Conservation (phyloP, 2,888 invertebrate species). For the Idaea straminata region DNA sequence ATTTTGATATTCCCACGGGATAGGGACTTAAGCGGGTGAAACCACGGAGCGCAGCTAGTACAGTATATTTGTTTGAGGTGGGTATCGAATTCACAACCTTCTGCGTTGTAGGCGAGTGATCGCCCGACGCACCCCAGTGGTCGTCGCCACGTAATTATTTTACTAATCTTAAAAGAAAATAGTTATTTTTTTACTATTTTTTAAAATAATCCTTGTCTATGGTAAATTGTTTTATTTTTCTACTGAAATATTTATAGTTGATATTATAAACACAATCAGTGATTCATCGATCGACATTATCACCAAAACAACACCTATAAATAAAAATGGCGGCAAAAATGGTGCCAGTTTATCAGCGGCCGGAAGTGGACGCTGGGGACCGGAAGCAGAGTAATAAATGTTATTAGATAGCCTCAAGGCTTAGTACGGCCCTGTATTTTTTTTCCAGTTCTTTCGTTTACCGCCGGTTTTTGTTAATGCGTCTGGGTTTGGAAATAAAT, state of each 20-base stretch:
- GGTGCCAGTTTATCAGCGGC: conserved; percentile 77
- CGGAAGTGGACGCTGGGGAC: conserved; percentile 79
- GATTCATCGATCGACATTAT: conserved; percentile 67
- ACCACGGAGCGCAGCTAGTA: too few relatives aligned
- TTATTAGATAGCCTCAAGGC: conserved; percentile 79
- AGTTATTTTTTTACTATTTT: too few relatives aligned
- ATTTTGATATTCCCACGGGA: too few relatives aligned
- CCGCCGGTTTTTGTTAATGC: conserved; percentile 74
- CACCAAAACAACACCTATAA: conserved; percentile 71
- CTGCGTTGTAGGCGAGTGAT: too few relatives aligned
- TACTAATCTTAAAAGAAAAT: too few relatives aligned
- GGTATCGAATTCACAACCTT: too few relatives aligned
- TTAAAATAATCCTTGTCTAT: too few relatives aligned
- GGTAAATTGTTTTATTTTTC: too few relatives aligned
- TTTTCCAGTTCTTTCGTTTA: conserved; percentile 66
- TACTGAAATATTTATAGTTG: conserved; percentile 40
- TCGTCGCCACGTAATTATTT: too few relatives aligned
- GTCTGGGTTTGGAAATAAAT: conserved; percentile 74
- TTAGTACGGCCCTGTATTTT: conserved; percentile 70
- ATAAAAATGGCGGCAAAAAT: conserved; percentile 80
- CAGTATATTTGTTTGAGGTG: too few relatives aligned
- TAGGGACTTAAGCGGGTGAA: too few relatives aligned
- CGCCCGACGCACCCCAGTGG: too few relatives aligned
- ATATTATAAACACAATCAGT: conserved; percentile 42
- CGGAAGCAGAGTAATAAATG: conserved; percentile 75